Evolutionary conservation across 1,140 invertebrate genomes (phyloP).

Genomic region (Scaptodrosophila lebanonensis): DNA sequence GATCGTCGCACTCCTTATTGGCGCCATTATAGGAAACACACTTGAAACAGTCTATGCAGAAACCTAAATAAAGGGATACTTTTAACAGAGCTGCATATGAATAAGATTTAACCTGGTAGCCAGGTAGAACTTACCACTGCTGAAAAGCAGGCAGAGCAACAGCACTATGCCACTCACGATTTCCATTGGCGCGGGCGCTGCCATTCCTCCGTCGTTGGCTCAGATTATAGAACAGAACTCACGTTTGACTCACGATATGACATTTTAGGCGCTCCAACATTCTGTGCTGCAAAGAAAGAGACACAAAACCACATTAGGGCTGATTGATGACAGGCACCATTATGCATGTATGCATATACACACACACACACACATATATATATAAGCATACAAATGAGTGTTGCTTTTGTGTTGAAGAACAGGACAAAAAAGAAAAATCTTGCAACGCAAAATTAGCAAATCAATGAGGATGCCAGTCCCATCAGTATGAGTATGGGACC

Average conservation of each 20-base stretch:
- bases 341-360: no score
- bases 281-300: constrained; percentile 14
- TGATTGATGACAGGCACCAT: constrained; percentile 43
- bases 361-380: no score
- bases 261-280: constrained; percentile 33
- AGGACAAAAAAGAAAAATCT: constrained; percentile 16
- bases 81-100: not conserved
- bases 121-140: constrained; percentile 39
- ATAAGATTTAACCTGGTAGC: not conserved
- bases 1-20: constrained; percentile 94
- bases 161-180: constrained; percentile 41
- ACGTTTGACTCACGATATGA: constrained; percentile 34
- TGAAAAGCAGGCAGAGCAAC: constrained; percentile 48
- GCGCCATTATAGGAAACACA: constrained; percentile 94
- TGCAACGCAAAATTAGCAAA: constrained; percentile 45
- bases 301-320: constrained; percentile 3
- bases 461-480: no score
- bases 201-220: no score
- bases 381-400: no score
- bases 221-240: constrained; percentile 22
- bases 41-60: constrained; percentile 95
- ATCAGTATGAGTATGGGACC: constrained; percentile 11
- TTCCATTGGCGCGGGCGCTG: constrained; percentile 50
- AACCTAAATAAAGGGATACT: constrained; percentile 65
- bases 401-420: constrained; percentile 16